Evolutionary conservation across 2,888 invertebrate genomes (phyloP), one percentile per base, ranked within the genome.

Genomic region (Malachius bipustulatus): DNA sequence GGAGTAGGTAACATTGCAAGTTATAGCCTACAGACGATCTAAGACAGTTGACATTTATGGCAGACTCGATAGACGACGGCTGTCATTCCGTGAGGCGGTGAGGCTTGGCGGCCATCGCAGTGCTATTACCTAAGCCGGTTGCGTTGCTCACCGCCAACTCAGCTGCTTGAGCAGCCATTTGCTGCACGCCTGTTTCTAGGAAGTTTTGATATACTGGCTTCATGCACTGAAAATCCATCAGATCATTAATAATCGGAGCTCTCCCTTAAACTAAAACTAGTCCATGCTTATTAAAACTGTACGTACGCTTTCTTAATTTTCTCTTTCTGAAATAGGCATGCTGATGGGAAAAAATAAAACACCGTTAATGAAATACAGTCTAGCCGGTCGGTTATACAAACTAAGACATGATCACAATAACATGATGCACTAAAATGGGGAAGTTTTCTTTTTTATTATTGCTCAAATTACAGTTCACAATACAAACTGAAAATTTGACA

Each of bases 141-240:
- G 67, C 57, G 45, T 69, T 71, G 33, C 69, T 69, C 36, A 77
- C 66, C 4, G 79, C 74, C 37, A 74, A 67, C 59, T 77, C 79
- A 38, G 82, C 79, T 50, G 82, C 83, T 59, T 76, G 80, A 33
- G 71, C 75, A 47, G 84, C 82, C 51, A 82, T 84, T 62, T 79
- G 82, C 59, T 84, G 77, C 61, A 87, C 77, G 54, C 84, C 78
- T 61, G 79, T 82, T 65, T 85, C 83, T 57, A 85, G 70, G 57
- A 81, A 81, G 43, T 75, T 68, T 59, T 85, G 81, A 63, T 85
- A 85, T 44, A 79, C 63, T 45, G 85, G 85, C 63, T 83, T 83
- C 80, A 88, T 77, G 48, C 82, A 65, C 87, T 87, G 66, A 2
- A 65, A 61, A 44, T 28, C 30, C 36, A n/a, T n/a, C n/a, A n/a